Evolutionary conservation across 1,140 invertebrate species (phyloP).

Genomic region (Oedothorax gibbosus): DNA sequence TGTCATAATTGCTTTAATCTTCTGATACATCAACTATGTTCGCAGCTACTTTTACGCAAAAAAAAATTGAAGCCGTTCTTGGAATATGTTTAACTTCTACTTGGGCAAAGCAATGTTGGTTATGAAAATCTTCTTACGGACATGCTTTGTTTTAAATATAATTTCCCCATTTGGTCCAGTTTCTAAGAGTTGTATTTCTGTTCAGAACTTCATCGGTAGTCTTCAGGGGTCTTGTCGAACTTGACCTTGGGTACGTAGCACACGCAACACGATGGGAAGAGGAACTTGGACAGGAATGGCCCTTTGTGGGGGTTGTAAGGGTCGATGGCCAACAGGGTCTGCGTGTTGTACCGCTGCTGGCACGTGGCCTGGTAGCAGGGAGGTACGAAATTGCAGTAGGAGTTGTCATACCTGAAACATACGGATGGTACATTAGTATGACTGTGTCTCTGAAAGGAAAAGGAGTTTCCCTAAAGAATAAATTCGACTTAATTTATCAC

Average conservation of each 20-base stretch:
- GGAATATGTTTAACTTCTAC: background rate
- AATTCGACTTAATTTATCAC: background rate
- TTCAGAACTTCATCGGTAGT: constrained; percentile 9
- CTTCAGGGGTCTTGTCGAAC: constrained; percentile 44
- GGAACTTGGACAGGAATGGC: constrained; percentile 65
- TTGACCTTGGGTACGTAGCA: constrained; percentile 63
- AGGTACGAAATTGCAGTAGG: constrained; percentile 64
- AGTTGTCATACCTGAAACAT: constrained; percentile 57
- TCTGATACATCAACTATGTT: too few species aligned
- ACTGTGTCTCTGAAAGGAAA: background rate
- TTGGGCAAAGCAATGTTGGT: background rate
- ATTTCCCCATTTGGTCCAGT: background rate
- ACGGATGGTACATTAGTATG: background rate
- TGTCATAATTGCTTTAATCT: too few species aligned
- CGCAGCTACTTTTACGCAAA: too few species aligned
- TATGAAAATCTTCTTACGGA: background rate
- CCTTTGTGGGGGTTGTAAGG: constrained; percentile 65
- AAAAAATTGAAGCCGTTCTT: background rate
- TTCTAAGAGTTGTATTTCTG: too few species aligned
- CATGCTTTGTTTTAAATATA: background rate
- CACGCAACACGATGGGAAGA: constrained; percentile 65
- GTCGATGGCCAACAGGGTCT: constrained; percentile 64
- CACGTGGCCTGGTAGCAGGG: constrained; percentile 64
- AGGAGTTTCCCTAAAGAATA: background rate
- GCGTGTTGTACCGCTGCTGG: constrained; percentile 65